Evolutionary conservation across 2,113 vertebrate species (phyloP).

Genomic region (Pachypanchax playfairii): DNA sequence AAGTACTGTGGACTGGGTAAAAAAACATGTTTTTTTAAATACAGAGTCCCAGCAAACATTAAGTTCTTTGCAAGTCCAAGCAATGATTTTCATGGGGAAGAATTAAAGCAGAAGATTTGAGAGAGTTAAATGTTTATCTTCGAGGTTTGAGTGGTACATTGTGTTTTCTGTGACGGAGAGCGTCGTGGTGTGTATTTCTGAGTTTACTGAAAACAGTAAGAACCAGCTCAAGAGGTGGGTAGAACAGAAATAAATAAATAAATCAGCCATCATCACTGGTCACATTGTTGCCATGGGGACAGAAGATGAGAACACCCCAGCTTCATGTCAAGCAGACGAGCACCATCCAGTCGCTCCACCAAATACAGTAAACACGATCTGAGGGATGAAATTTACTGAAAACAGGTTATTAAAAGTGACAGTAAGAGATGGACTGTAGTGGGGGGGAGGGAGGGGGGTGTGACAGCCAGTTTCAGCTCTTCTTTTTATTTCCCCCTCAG

Average conservation of each 20-base stretch:
- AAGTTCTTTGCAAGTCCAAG: no score
- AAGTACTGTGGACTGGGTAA: no score
- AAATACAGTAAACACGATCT: slow-evolving; percentile 8
- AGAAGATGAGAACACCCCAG: slow-evolving; percentile 46
- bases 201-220: slow-evolving; percentile 26
- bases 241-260: slow-evolving; percentile 15
- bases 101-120: neutral
- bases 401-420: neutral
- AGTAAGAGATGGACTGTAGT: neutral
- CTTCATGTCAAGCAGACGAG: slow-evolving; percentile 45
- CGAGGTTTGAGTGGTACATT: neutral
- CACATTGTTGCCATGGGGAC: slow-evolving; percentile 76
- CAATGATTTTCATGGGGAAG: neutral
- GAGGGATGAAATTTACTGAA: neutral
- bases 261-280: slow-evolving; percentile 45
- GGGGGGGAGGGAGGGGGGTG: neutral
- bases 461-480: no score
- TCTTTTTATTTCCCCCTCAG: neutral
- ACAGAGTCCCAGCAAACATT: no score
- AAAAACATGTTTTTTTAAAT: no score
- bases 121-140: no score
- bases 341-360: slow-evolving; percentile 13
- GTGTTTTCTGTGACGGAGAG: neutral
- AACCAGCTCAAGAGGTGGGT: slow-evolving; percentile 40
- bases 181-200: slow-evolving; percentile 7